phyloP scores from a whole-genome alignment of 2,888 invertebrate genomes.

The Orthosia gothica region DNA sequence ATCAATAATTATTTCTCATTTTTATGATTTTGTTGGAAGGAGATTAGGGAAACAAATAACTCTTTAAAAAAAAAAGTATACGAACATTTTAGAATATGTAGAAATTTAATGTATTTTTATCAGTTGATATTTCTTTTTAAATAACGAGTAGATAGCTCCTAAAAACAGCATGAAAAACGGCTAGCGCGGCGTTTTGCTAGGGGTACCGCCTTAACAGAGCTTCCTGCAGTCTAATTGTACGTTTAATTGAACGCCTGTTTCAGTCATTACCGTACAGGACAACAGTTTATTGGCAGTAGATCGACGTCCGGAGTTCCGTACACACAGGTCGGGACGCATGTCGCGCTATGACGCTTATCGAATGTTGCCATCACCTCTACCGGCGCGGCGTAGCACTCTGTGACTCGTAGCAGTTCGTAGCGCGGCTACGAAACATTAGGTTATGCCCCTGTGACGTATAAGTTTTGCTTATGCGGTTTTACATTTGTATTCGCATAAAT shows the following conservation, averaged over 20 bases:
- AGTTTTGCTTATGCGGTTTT: slow-evolving; percentile 15
- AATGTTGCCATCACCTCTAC: slow-evolving; percentile 68
- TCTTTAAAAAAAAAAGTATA: too few species aligned
- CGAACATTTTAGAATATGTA: too few species aligned
- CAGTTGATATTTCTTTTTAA: too few species aligned
- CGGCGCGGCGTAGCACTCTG: slow-evolving; percentile 68
- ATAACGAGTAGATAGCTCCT: too few species aligned
- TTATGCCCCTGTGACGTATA: slow-evolving; percentile 9
- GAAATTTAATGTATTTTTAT: too few species aligned
- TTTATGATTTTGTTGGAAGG: too few species aligned
- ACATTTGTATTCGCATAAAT: slow-evolving; percentile 11
- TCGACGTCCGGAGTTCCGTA: slow-evolving; percentile 68
- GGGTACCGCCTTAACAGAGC: too few species aligned
- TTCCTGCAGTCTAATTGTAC: slow-evolving; percentile 83
- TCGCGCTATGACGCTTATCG: slow-evolving; percentile 62
- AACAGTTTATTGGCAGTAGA: slow-evolving; percentile 84
- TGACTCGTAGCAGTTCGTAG: slow-evolving; percentile 51
- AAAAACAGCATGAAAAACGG: too few species aligned
- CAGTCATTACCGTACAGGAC: slow-evolving; percentile 85
- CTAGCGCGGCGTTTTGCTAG: too few species aligned
- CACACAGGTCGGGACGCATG: slow-evolving; percentile 70
- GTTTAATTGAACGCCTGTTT: slow-evolving; percentile 88
- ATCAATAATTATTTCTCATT: too few species aligned
- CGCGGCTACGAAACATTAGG: slow-evolving; percentile 41
- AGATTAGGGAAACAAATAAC: too few species aligned